These are phyloP conservation scores for Odontophorus gujanensis DNA, from an alignment of 2,113 vertebrate species.

Conservation along the genomic window DNA sequence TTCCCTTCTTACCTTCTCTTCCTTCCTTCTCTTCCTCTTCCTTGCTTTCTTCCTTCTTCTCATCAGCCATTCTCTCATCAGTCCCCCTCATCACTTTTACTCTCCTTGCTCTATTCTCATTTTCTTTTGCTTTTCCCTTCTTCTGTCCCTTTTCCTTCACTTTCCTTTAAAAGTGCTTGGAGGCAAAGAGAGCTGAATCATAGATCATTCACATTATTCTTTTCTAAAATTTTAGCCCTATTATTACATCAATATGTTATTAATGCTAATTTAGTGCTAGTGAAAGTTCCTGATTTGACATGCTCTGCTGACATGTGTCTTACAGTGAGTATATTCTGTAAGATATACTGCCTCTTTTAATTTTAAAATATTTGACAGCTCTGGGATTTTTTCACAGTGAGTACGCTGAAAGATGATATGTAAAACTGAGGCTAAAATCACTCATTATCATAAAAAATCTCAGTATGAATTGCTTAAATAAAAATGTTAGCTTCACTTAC, in stretches of 20 bases:
- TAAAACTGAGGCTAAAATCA: not conserved
- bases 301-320: not conserved
- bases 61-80: too few species aligned
- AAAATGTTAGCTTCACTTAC: not conserved
- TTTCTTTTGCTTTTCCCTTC: not conserved
- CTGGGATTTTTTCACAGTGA: not conserved
- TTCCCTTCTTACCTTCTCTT: rapidly evolving
- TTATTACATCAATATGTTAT: not conserved
- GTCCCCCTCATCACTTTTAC: not conserved
- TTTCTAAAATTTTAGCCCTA: not conserved
- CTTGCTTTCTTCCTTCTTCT: rapidly evolving
- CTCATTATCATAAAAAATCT: not conserved
- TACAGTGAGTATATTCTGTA: not conserved
- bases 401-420: not conserved
- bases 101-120: not conserved
- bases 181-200: not conserved
- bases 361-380: not conserved
- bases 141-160: not conserved
- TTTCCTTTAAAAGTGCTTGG: not conserved
- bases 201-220: not conserved
- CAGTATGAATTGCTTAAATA: not conserved
- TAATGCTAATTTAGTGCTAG: not conserved
- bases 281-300: not conserved
- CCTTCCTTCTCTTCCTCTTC: too few species aligned
- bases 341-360: not conserved